A percentile compares a stretch with the other conserved stretches of the same genome.
phyloP scores from a whole-genome alignment of 1,140 invertebrate species.

The Scylla paramamosain region DNA sequence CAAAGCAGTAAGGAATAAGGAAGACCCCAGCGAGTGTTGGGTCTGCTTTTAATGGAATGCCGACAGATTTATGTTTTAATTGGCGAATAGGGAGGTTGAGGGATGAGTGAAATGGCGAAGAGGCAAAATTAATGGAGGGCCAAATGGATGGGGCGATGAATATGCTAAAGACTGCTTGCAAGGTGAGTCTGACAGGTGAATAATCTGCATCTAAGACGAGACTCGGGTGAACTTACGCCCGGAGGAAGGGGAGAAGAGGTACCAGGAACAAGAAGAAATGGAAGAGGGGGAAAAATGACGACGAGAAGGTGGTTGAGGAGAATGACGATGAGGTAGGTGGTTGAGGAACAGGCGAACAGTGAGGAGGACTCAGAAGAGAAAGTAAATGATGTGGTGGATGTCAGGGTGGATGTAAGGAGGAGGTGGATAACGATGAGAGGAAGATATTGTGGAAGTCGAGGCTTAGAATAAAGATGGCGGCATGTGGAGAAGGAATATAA shows the following conservation, averaged over 20 bases:
- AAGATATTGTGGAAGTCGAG: too few species aligned
- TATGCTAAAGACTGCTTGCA: slow-evolving; percentile 2
- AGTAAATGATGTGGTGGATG: too few species aligned
- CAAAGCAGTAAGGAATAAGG: too few species aligned
- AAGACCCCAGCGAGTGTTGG: background rate
- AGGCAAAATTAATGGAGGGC: background rate
- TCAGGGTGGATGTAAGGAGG: too few species aligned
- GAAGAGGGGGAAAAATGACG: background rate
- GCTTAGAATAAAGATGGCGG: too few species aligned
- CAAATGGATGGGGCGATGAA: slow-evolving; percentile 11
- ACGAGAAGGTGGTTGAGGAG: too few species aligned
- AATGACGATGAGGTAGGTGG: too few species aligned
- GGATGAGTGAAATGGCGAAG: slow-evolving; percentile 22
- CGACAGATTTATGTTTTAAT: slow-evolving; percentile 24
- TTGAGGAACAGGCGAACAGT: too few species aligned
- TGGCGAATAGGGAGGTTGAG: slow-evolving; percentile 11
- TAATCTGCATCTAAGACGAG: slow-evolving; percentile 12
- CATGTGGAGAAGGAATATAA: too few species aligned
- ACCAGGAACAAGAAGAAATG: too few species aligned
- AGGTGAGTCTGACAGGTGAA: slow-evolving; percentile 19
- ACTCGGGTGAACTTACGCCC: background rate
- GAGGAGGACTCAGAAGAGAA: too few species aligned
- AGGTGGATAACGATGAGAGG: too few species aligned
- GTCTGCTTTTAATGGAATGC: background rate
- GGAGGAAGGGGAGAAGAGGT: background rate